Evolutionary conservation across 2,113 vertebrate genomes (phyloP), one percentile per base, ranked within the genome.

Genomic region (Anguilla rostrata): DNA sequence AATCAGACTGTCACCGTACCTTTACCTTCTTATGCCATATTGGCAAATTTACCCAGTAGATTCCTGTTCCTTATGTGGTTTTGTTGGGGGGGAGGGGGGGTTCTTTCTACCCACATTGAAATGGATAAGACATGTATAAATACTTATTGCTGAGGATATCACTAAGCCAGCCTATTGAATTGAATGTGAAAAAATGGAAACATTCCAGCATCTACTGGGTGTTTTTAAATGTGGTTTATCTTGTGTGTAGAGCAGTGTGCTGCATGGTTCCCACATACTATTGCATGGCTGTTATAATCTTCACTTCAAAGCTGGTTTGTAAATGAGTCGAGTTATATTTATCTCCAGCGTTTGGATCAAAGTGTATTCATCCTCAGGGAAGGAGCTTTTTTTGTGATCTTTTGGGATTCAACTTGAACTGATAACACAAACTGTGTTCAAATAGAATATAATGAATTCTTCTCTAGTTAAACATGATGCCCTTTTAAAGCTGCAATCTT

Each of bases 311-410:
- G 81, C 81, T 49, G 39, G 81, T 82, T 43, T 49, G 46, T 39
- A 82, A 82, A 82, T 82, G 41, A 82, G 81, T 53, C 5, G 46
- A 82, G 81, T 49, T 82, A 82, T 82, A 82, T 82, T 82, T 82
- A 82, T 82, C 81, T 82, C 81, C 81, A 46, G 26, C 26, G 9
- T 82, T 22, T 46, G 81, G 46, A 82, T 82, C 81, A 82, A 82
- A 82, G 81, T 82, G 81, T 82, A 49, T 49, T 82, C 41, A 82
- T 82, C 81, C 81, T 26, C 81, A n/a, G 43, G 81, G 26, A 46
- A 49, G 11, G 26, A 29, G 40, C 71, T 75, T 75, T 82, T 82
- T 82, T 82, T 82, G 81, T 82, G 81, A 49, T 82, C n/a, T 82
- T 82, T 49, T 49, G 81, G 81, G 81, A 82, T 82, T 82, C 46